Evolutionary conservation across 2,797 vertebrate species (phyloP).

Genomic region (Schizopygopsis pylzovi): DNA sequence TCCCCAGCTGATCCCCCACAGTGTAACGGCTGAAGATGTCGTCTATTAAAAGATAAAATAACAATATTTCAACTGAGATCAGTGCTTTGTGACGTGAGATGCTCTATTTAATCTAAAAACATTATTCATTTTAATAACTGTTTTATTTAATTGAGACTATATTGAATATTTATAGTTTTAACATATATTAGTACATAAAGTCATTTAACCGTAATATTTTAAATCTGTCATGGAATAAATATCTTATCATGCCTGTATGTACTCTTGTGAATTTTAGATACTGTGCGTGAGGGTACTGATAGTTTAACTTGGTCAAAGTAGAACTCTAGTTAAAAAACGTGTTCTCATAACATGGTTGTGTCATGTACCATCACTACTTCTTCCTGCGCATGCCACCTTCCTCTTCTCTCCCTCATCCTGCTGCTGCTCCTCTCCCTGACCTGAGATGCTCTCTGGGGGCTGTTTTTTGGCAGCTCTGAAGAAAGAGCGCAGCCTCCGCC

Average conservation of each 20-base stretch:
- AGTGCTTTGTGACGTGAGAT: background rate
- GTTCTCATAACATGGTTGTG: too few species aligned
- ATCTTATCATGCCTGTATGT: background rate
- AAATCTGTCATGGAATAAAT: background rate
- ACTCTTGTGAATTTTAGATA: background rate
- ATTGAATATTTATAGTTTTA: too few species aligned
- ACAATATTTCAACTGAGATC: background rate
- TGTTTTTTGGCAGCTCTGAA: too few species aligned
- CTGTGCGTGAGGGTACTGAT: too few species aligned
- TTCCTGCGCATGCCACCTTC: background rate
- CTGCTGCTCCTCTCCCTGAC: too few species aligned
- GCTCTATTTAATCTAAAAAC: too few species aligned
- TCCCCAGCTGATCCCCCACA: slow-evolving; percentile 2
- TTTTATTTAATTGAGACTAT: too few species aligned
- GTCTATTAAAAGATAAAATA: background rate
- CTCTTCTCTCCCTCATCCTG: background rate
- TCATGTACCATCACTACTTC: background rate
- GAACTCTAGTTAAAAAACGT: background rate
- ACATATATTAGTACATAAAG: background rate
- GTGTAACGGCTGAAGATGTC: slow-evolving; percentile 7
- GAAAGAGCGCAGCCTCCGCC: too few species aligned
- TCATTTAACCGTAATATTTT: background rate
- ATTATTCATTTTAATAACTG: too few species aligned
- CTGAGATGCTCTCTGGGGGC: too few species aligned
- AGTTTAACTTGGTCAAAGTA: background rate